Evolutionary conservation across 2,888 invertebrate species (phyloP).

Genomic region (Teleiodes luculella): DNA sequence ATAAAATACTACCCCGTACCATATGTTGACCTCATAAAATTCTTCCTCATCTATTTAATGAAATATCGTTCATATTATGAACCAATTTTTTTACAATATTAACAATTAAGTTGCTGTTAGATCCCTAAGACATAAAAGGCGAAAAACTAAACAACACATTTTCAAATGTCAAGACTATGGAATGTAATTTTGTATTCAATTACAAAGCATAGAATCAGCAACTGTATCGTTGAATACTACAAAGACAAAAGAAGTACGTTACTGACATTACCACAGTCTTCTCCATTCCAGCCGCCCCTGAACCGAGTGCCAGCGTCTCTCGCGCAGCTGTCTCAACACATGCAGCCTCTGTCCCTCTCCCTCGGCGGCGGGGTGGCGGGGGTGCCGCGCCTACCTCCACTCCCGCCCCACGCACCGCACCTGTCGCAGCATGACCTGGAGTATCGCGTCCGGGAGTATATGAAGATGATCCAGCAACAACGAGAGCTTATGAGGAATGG

Average conservation of each 20-base stretch:
- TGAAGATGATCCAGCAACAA: conserved; percentile 82
- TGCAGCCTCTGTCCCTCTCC: conserved; percentile 87
- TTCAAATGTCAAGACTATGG: too few relatives aligned
- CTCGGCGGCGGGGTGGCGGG: conserved; percentile 76
- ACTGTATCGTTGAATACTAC: too few relatives aligned
- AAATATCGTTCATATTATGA: too few relatives aligned
- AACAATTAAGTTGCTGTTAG: too few relatives aligned
- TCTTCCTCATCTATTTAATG: too few relatives aligned
- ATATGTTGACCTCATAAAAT: too few relatives aligned
- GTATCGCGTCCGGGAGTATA: conserved; percentile 87
- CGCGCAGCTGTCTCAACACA: conserved; percentile 78
- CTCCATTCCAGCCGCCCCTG: conserved; percentile 59
- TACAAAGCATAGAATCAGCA: too few relatives aligned
- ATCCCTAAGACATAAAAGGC: too few relatives aligned
- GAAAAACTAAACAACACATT: too few relatives aligned
- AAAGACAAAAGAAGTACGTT: background rate
- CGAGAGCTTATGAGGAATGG: conserved; percentile 65
- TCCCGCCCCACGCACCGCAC: conserved; percentile 76
- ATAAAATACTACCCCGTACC: too few relatives aligned
- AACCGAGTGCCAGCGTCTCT: conserved; percentile 80
- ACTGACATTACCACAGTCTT: background rate
- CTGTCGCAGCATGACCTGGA: conserved; percentile 85
- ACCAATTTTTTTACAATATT: too few relatives aligned
- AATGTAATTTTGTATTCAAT: too few relatives aligned
- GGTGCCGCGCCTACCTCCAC: conserved; percentile 78